These are phyloP conservation scores for Catamblyrhynchus diadema DNA, from an alignment of 2,797 vertebrate genomes.

Conservation along the genomic window DNA sequence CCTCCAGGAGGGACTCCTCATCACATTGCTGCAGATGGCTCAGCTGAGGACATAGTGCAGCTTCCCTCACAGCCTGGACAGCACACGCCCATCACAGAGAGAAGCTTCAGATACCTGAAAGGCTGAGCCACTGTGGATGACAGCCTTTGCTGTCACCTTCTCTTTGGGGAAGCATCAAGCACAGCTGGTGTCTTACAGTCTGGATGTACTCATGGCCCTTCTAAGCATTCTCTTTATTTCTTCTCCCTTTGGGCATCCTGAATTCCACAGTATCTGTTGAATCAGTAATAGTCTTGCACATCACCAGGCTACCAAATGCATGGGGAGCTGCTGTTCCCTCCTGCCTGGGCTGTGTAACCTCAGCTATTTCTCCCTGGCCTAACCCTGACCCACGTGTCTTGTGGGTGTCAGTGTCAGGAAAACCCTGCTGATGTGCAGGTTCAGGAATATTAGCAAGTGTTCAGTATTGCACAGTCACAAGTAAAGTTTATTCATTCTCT, in stretches of 20 bases:
- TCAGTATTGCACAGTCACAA: background rate
- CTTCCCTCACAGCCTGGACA: background rate
- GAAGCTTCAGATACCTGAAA: background rate
- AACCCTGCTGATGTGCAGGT: rapidly evolving
- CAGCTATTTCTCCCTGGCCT: background rate
- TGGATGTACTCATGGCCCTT: background rate
- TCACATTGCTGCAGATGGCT: background rate
- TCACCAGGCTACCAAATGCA: background rate
- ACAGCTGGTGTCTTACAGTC: background rate
- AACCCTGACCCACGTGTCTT: background rate
- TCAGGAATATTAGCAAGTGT: background rate
- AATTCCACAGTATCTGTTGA: background rate
- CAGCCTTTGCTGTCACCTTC: background rate
- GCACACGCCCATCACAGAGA: background rate
- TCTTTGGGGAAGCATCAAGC: background rate
- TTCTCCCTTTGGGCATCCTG: background rate
- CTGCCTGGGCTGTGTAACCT: background rate
- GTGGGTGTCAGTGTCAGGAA: background rate
- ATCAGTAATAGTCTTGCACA: background rate
- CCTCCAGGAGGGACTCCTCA: background rate
- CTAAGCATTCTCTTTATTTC: background rate
- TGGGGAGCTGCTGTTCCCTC: background rate
- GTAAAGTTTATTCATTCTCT: background rate
- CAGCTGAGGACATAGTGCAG: background rate
- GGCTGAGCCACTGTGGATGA: background rate